These are phyloP conservation scores for Dasypolia templi DNA, from an alignment of 2,888 invertebrate species.

Conservation along the genomic window DNA sequence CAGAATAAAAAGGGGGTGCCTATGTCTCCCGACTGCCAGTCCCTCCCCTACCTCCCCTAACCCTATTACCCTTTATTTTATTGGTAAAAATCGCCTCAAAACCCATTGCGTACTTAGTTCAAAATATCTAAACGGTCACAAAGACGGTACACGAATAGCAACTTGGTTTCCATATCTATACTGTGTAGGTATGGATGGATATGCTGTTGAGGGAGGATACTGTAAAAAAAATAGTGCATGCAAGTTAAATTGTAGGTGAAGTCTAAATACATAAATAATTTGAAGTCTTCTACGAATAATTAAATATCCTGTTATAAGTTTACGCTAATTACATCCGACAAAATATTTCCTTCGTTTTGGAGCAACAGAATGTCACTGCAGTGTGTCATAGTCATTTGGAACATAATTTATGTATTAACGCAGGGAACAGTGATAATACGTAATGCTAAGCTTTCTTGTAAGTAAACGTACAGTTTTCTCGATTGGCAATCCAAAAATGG, in stretches of 20 bases:
- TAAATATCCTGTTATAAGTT: conserved; percentile 4
- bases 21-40: too few relatives aligned
- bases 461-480: background rate
- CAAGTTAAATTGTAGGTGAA: background rate
- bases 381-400: background rate
- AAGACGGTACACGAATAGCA: background rate
- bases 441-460: background rate
- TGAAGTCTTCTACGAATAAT: conserved; percentile 16
- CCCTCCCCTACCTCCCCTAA: too few relatives aligned
- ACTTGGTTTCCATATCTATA: background rate
- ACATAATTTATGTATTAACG: background rate
- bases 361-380: background rate
- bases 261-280: background rate
- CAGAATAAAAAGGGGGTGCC: too few relatives aligned
- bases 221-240: conserved; percentile 2
- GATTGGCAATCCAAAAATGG: too few relatives aligned
- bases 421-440: background rate
- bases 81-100: too few relatives aligned
- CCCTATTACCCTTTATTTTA: too few relatives aligned
- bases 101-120: background rate
- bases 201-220: background rate
- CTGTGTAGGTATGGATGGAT: background rate
- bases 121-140: background rate
- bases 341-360: background rate
- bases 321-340: conserved; percentile 7